Evolutionary conservation across 2,797 vertebrate genomes (phyloP).

Genomic region (Clarias laeviceps): DNA sequence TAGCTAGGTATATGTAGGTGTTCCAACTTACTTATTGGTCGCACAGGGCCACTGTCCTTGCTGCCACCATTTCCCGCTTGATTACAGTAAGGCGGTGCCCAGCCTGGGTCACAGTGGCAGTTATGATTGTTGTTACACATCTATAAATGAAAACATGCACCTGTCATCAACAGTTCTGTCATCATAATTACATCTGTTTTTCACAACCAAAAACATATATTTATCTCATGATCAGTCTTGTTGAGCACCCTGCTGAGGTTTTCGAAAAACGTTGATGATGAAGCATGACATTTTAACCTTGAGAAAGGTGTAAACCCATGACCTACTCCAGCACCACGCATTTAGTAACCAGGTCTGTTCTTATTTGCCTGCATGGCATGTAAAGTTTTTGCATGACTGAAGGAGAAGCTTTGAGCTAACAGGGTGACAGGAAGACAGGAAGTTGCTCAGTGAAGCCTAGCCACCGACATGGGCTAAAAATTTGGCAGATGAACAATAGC

Average conservation of each 20-base stretch:
- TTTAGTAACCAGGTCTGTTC: neutral
- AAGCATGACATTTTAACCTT: neutral
- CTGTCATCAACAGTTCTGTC: neutral
- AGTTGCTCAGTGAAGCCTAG: neutral
- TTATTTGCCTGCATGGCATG: neutral
- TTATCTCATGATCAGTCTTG: neutral
- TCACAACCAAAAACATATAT: neutral
- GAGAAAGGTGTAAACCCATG: neutral
- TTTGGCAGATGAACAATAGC: slow-evolving; percentile 12
- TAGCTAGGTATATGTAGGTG: neutral
- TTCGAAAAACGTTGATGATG: neutral
- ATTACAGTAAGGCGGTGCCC: slow-evolving; percentile 88
- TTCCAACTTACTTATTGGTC: slow-evolving; percentile 71
- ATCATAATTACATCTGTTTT: neutral
- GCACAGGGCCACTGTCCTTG: slow-evolving; percentile 86
- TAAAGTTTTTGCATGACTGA: neutral
- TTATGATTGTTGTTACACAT: slow-evolving; percentile 86
- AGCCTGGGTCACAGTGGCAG: slow-evolving; percentile 89
- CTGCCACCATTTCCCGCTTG: slow-evolving; percentile 86
- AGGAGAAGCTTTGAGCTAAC: slow-evolving; percentile 7
- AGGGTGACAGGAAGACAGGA: slow-evolving; percentile 6
- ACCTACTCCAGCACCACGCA: neutral
- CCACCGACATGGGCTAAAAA: neutral
- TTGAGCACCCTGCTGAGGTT: neutral
- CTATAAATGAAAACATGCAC: slow-evolving; percentile 56